Conservation (phyloP, 2,113 vertebrate species). For the Tylochromis polylepis region DNA sequence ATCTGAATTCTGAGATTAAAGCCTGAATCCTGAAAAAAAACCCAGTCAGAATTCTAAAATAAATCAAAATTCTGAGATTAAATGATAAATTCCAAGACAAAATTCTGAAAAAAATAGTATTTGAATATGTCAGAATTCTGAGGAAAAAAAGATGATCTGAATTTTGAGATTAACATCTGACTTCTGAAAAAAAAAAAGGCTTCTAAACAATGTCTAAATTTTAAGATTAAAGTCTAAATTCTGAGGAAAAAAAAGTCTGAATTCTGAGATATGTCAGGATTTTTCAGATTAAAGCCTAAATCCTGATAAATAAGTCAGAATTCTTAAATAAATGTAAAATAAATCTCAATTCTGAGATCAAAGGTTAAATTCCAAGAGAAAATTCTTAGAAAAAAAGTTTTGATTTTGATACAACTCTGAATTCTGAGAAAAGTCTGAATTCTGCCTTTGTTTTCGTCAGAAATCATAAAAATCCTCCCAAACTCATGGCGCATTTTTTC, state of each 20-base stretch:
- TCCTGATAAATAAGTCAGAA: not conserved
- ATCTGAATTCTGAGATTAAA: not conserved
- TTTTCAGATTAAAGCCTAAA: not conserved
- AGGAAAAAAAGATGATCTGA: not conserved
- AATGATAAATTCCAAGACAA: not conserved
- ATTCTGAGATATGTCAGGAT: fast-evolving
- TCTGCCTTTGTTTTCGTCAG: not conserved
- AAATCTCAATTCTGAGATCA: not conserved
- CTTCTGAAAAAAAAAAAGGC: not conserved
- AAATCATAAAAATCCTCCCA: not conserved
- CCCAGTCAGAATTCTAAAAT: too few species aligned
- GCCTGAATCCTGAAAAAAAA: too few species aligned
- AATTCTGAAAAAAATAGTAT: not conserved
- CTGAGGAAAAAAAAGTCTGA: not conserved
- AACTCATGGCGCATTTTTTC: not conserved
- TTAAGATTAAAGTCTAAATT: not conserved
- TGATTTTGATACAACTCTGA: not conserved
- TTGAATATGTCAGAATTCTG: not conserved
- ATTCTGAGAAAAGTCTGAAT: not conserved
- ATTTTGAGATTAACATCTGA: not conserved
- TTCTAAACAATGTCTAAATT: not conserved
- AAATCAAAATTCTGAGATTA: not conserved
- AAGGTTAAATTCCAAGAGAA: not conserved
- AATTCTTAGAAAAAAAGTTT: not conserved
- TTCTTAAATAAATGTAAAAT: not conserved